Evolutionary conservation across 2,797 vertebrate genomes (phyloP), one percentile per base, ranked within the genome.

Genomic region (Cyclopterus lumpus): DNA sequence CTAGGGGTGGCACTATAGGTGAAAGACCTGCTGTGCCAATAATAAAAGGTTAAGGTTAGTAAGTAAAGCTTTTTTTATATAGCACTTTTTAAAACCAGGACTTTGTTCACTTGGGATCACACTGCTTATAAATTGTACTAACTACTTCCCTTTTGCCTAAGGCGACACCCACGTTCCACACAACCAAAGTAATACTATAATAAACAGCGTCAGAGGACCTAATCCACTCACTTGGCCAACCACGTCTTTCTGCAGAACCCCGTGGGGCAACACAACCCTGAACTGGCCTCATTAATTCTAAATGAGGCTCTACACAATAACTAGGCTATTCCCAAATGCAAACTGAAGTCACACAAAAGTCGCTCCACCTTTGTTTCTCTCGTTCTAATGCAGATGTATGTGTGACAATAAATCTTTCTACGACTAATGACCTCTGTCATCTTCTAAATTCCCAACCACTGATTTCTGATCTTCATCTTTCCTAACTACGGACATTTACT

Each of bases 251-350:
- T 81, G 73, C 61, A 51, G 73, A 68, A 48, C 20, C 80, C 62
- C 30, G 9, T 49, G 85, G 73, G 85, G 89, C 36, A 59, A 71
- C 60, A 75, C 83, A 85, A 77, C 73, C 38, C 54, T 83, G 61
- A 73, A 82, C 63, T 82, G 88, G 58, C 89, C 90, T 88, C 79
- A 78, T 91, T 89, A 87, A 75, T 79, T 88, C 77, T 82, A 89
- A 90, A 88, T 88, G 18, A 85, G 84, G 85, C 78, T 81, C 49
- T 22, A 70, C 44, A 81, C 59, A 77, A 84, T 81, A 91, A 88
- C 63, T 90, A 82, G 90, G 91, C 70, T 88, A 89, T 82, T 90
- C 88, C 85, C 89, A 73, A 10, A 83, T n/a, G 84, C 73, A 79
- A 77, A 72, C 64, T 49, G 73, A 53, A 72, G 76, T 48, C 64